phyloP scores from a whole-genome alignment of 1,140 invertebrate species.

The Physella acuta region DNA sequence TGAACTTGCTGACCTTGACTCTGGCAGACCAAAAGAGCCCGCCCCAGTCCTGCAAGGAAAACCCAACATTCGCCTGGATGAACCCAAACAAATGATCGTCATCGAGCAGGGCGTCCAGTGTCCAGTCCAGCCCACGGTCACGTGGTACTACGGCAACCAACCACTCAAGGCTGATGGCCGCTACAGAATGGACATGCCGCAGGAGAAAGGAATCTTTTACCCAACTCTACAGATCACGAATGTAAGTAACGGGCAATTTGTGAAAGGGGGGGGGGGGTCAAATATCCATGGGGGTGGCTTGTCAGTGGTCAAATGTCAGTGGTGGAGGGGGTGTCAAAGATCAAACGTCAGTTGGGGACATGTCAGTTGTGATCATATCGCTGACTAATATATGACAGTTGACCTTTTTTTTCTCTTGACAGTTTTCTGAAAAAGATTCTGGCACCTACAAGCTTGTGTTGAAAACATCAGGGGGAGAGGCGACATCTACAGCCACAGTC shows the following conservation, averaged over 20 bases:
- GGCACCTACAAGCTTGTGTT: conserved; percentile 86
- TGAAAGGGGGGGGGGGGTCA: not conserved
- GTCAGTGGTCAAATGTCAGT: too few relatives aligned
- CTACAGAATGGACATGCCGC: conserved; percentile 45
- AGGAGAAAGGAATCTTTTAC: conserved; percentile 42
- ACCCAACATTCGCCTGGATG: conserved; percentile 95
- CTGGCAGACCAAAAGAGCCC: conserved; percentile 40
- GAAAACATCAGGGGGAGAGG: conserved; percentile 86
- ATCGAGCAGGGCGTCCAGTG: conserved; percentile 43
- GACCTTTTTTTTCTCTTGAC: conserved; percentile 24
- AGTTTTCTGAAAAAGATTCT: conserved; percentile 68
- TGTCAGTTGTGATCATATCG: not conserved
- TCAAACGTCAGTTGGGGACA: not conserved
- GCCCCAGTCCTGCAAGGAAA: conserved; percentile 95
- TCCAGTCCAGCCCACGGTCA: conserved; percentile 41
- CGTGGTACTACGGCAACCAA: conserved; percentile 50
- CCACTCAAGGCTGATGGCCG: conserved; percentile 50
- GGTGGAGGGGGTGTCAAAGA: too few relatives aligned
- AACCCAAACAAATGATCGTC: conserved; percentile 65
- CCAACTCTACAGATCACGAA: conserved; percentile 45
- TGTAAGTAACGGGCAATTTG: conserved; percentile 34
- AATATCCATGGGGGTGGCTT: too few relatives aligned
- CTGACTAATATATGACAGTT: too few relatives aligned
- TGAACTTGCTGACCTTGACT: not conserved
- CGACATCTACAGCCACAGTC: conserved; percentile 76